These are phyloP conservation scores for Clanis bilineata DNA, from an alignment of 2,888 invertebrate species.

Conservation along the genomic window DNA sequence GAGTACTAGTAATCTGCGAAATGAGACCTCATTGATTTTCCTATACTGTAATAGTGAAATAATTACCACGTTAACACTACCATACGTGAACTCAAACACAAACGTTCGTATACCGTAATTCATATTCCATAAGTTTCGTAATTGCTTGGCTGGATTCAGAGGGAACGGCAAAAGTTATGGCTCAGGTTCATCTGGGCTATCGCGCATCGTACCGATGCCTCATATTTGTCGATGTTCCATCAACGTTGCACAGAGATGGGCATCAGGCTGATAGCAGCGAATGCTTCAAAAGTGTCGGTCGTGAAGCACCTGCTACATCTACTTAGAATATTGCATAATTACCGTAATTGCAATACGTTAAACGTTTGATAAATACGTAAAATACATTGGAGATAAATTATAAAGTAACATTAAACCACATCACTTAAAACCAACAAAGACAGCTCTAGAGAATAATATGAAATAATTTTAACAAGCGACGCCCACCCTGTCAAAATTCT, in stretches of 20 bases:
- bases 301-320: slow-evolving; percentile 36
- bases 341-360: background rate
- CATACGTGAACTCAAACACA: background rate
- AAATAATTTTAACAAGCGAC: too few relatives aligned
- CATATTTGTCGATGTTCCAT: slow-evolving; percentile 77
- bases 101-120: slow-evolving; percentile 24
- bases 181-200: slow-evolving; percentile 53
- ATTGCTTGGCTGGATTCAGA: slow-evolving; percentile 27
- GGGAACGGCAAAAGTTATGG: slow-evolving; percentile 32
- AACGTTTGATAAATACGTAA: background rate
- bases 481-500: too few relatives aligned
- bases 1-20: slow-evolving; percentile 68
- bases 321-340: background rate
- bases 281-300: slow-evolving; percentile 55
- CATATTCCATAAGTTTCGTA: slow-evolving; percentile 23
- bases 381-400: background rate
- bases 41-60: slow-evolving; percentile 62
- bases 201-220: slow-evolving; percentile 71
- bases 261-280: slow-evolving; percentile 60
- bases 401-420: too few relatives aligned
- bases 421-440: too few relatives aligned
- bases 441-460: too few relatives aligned
- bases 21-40: slow-evolving; percentile 73
- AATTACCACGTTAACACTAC: slow-evolving; percentile 25
- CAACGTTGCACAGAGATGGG: slow-evolving; percentile 58